Percentiles rank a stretch among this genome's conserved stretches.
These are phyloP conservation scores for Conger conger DNA, from an alignment of 2,113 vertebrate species.

Conservation along the genomic window DNA sequence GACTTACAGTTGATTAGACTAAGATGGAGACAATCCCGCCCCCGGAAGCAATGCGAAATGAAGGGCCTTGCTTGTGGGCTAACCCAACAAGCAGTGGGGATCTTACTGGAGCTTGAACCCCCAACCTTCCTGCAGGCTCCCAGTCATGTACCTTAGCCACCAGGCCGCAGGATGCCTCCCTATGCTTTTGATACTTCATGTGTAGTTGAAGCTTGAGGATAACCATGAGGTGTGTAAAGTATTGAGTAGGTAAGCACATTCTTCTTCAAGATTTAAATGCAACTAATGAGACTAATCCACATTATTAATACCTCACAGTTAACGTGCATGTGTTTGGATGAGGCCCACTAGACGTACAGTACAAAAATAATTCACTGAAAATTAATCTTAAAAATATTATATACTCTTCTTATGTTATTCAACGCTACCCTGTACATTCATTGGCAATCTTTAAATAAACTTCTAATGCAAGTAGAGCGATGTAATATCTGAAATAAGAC, in stretches of 20 bases:
- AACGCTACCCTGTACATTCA: background rate
- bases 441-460: background rate
- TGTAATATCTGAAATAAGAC: constrained; percentile 31
- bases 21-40: no score
- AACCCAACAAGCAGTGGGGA: no score
- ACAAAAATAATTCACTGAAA: background rate
- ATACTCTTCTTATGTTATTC: background rate
- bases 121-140: no score
- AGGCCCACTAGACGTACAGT: background rate
- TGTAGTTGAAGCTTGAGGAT: background rate
- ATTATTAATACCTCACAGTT: background rate
- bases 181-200: background rate
- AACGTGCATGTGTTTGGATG: background rate
- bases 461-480: background rate
- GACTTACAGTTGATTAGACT: no score
- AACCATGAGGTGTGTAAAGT: background rate
- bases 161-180: no score
- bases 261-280: background rate
- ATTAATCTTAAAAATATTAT: background rate
- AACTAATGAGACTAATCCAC: background rate
- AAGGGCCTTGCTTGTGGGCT: no score
- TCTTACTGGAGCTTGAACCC: no score
- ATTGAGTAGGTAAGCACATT: background rate
- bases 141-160: no score
- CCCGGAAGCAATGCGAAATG: no score